Evolutionary conservation across 2,888 invertebrate species (phyloP).

Genomic region (Ganaspis brasiliensis): DNA sequence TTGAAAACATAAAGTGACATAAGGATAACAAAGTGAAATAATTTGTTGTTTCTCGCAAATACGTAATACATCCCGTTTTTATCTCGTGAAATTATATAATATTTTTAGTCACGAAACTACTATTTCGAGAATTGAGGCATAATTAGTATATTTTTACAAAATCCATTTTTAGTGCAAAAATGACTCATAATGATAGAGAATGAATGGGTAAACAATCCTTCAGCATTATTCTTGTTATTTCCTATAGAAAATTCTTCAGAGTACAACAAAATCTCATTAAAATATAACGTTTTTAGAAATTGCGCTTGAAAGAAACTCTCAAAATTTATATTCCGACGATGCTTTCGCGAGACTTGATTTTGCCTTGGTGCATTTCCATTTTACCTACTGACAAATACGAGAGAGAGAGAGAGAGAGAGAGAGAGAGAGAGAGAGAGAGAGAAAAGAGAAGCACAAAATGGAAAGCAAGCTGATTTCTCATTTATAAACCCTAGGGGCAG

Average conservation of each 20-base stretch:
- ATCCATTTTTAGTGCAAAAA: background rate
- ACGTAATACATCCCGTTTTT: slow-evolving; percentile 22
- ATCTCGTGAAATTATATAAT: slow-evolving; percentile 6
- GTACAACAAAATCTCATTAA: background rate
- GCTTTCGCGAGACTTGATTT: slow-evolving; percentile 11
- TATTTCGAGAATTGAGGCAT: background rate
- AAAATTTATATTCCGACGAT: slow-evolving; percentile 18
- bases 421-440: too few species aligned
- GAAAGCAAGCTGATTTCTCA: slow-evolving; percentile 36
- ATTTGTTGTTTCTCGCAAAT: slow-evolving; percentile 9
- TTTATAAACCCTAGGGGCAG: slow-evolving; percentile 31
- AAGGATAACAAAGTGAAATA: background rate
- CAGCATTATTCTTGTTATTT: background rate
- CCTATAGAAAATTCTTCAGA: background rate
- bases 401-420: too few species aligned
- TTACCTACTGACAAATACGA: slow-evolving; percentile 27
- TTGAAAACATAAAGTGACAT: background rate
- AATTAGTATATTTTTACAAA: background rate
- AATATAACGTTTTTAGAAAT: background rate
- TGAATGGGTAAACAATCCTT: background rate
- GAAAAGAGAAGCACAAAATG: slow-evolving; percentile 1
- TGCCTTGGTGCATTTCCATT: slow-evolving; percentile 31
- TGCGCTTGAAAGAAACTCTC: background rate
- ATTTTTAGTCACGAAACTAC: background rate
- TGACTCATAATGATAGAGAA: background rate